phyloP scores from a whole-genome alignment of 2,888 invertebrate species.

The Ellobium chinense region DNA sequence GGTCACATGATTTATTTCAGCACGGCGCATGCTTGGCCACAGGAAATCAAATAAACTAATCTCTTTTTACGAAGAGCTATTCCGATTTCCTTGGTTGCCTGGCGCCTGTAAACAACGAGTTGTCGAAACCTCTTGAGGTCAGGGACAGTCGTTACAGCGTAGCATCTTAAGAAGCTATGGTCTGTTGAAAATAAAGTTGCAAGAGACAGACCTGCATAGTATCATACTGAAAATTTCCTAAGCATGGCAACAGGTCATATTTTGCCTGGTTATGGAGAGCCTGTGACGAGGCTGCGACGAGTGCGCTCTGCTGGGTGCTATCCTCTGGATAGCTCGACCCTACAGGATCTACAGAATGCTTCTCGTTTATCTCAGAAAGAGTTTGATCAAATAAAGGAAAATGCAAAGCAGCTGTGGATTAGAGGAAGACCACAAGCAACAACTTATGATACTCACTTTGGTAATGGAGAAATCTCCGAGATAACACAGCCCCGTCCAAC shows the following conservation, averaged over 20 bases:
- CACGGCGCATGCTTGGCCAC: neutral
- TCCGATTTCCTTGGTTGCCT: slow-evolving; percentile 57
- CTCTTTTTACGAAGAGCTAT: neutral
- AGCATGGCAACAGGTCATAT: slow-evolving; percentile 72
- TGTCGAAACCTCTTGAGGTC: too few relatives aligned
- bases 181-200: neutral
- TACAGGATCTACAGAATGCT: slow-evolving; percentile 54
- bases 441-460: slow-evolving; percentile 66
- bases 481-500: slow-evolving; percentile 61
- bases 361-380: slow-evolving; percentile 53
- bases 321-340: slow-evolving; percentile 61
- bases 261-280: slow-evolving; percentile 71
- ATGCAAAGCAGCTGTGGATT: slow-evolving; percentile 66
- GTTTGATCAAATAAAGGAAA: slow-evolving; percentile 61
- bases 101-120: slow-evolving; percentile 60
- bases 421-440: slow-evolving; percentile 57
- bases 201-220: neutral
- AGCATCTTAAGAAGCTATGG: too few relatives aligned
- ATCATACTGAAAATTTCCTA: neutral
- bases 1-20: slow-evolving; percentile 20
- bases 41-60: neutral
- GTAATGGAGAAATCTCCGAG: slow-evolving; percentile 56
- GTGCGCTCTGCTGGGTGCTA: slow-evolving; percentile 60
- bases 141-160: too few relatives aligned
- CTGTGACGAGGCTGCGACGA: slow-evolving; percentile 63